Percentiles rank a stretch among this genome's conserved stretches.
Conservation (phyloP, 2,888 invertebrate species). For the Aleiodes alternator region DNA sequence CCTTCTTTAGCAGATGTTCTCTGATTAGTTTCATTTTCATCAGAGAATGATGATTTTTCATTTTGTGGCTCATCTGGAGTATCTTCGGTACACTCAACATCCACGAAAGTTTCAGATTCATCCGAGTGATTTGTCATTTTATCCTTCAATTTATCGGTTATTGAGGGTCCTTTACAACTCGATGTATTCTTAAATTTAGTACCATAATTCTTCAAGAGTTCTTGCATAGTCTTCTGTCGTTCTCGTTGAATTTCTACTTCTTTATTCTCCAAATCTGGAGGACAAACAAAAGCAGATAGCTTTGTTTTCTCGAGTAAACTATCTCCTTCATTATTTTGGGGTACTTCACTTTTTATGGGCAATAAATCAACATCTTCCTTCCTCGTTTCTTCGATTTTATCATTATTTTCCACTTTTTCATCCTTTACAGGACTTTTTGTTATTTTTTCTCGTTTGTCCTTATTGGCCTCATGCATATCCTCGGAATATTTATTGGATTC, state of each 20-base stretch:
- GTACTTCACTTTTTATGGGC: constrained; percentile 2
- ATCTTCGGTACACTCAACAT: constrained; percentile 23
- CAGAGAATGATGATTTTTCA: not conserved
- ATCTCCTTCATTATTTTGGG: constrained; percentile 33
- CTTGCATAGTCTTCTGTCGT: constrained; percentile 77
- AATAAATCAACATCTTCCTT: constrained; percentile 22
- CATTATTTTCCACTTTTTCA: not conserved
- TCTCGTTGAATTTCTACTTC: constrained; percentile 76
- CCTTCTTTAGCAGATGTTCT: not conserved
- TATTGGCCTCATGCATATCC: not conserved
- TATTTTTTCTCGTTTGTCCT: not conserved
- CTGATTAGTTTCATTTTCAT: not conserved
- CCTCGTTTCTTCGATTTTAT: not conserved
- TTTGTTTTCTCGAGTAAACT: constrained; percentile 58
- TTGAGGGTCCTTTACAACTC: constrained; percentile 67
- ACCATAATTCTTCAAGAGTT: constrained; percentile 71
- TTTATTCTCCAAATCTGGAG: constrained; percentile 73
- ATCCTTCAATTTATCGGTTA: constrained; percentile 69
- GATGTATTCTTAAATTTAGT: constrained; percentile 64
- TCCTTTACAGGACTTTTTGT: not conserved
- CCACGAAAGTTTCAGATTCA: constrained; percentile 11
- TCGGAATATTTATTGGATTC: not conserved
- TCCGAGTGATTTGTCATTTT: constrained; percentile 64
- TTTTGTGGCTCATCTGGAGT: not conserved
- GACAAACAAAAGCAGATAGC: constrained; percentile 71